These are phyloP conservation scores for Eira barbara DNA, from an alignment of 2,113 vertebrate species.

Conservation along the genomic window DNA sequence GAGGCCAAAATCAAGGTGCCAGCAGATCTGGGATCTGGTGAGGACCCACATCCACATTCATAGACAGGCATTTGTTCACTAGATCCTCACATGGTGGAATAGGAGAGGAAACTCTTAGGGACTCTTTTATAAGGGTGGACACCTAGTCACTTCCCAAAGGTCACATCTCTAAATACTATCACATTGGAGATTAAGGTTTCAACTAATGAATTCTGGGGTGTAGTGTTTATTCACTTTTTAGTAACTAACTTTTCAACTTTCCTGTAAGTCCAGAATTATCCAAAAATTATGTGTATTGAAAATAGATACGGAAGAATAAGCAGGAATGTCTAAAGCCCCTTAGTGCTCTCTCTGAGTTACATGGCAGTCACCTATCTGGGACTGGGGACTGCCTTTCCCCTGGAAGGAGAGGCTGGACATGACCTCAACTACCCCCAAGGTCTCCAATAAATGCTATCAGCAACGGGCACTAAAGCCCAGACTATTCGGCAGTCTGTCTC, in stretches of 20 bases:
- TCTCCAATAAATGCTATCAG: neutral
- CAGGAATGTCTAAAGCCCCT: neutral
- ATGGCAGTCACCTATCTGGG: neutral
- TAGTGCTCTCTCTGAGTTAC: neutral
- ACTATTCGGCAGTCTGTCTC: neutral
- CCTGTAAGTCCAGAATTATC: neutral
- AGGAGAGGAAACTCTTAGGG: too few species aligned
- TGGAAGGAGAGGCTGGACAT: neutral
- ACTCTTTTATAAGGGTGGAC: neutral
- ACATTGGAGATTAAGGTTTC: neutral
- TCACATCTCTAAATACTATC: neutral
- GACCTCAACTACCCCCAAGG: neutral
- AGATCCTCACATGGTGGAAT: neutral
- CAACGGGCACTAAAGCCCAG: neutral
- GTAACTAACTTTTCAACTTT: neutral
- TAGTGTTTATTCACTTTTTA: neutral
- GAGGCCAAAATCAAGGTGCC: neutral
- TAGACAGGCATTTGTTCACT: neutral
- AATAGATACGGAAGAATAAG: neutral
- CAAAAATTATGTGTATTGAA: neutral
- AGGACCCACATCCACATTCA: neutral
- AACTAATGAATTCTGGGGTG: neutral
- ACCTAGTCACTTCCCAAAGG: neutral
- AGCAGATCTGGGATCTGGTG: accelerated
- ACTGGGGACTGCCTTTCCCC: neutral